Evolutionary conservation across 2,888 invertebrate genomes (phyloP).

Genomic region (Diadegma fenestrale): DNA sequence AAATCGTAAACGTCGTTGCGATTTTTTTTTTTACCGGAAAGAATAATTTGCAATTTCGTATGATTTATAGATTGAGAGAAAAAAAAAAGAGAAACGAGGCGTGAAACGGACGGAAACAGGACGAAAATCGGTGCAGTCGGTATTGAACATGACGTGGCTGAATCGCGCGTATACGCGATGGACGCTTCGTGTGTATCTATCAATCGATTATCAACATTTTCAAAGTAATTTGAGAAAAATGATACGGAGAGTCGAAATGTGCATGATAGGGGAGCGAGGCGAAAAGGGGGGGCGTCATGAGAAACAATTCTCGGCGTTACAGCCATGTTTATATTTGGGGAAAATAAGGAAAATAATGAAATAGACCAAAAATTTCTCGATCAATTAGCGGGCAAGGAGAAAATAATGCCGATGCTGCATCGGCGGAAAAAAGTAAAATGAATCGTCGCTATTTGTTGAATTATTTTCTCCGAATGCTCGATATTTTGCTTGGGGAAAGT

Average conservation of each 20-base stretch:
- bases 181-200: conserved; percentile 25
- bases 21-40: not conserved
- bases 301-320: not conserved
- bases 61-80: not conserved
- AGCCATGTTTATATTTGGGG: conserved; percentile 35
- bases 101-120: conserved; percentile 2
- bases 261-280: conserved; percentile 1
- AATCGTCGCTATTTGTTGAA: not conserved
- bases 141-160: conserved; percentile 61
- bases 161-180: conserved; percentile 23
- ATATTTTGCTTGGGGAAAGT: not conserved
- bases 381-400: not conserved
- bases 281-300: conserved; percentile 11
- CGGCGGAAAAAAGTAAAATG: not conserved
- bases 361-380: conserved; percentile 47
- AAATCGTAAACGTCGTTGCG: not conserved
- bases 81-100: not conserved
- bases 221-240: conserved; percentile 9
- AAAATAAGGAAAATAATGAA: conserved; percentile 54
- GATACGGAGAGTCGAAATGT: not conserved
- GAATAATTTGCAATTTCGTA: not conserved
- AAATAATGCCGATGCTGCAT: not conserved
- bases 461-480: not conserved
- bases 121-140: conserved; percentile 31
- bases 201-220: conserved; percentile 22